Conservation (phyloP, 2,888 invertebrate genomes). For the Tholera decimalis region DNA sequence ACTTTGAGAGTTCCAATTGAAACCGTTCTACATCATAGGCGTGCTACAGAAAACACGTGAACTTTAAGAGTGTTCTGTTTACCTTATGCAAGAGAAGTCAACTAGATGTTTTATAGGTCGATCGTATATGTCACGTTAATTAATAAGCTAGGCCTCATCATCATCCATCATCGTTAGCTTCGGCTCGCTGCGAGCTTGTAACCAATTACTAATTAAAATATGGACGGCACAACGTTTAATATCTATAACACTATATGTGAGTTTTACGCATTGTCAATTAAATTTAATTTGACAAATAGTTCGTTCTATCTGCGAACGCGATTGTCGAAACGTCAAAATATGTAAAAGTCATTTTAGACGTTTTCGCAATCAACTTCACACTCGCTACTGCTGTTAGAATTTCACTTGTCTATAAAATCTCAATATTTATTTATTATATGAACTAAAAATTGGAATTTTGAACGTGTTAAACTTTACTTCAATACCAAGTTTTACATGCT, state of each 20-base stretch:
- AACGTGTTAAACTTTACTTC: too few species aligned
- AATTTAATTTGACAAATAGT: too few species aligned
- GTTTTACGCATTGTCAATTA: constrained; percentile 9
- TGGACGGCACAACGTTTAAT: constrained; percentile 12
- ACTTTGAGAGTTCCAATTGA: background rate
- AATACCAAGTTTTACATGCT: too few species aligned
- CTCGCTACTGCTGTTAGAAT: too few species aligned
- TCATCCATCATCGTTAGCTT: constrained; percentile 47
- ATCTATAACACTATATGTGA: background rate
- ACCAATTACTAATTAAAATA: constrained; percentile 45
- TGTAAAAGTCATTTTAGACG: too few species aligned
- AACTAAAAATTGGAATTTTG: too few species aligned
- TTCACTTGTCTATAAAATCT: too few species aligned
- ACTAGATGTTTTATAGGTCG: constrained; percentile 28
- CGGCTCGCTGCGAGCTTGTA: constrained; percentile 5
- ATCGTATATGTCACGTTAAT: constrained; percentile 43
- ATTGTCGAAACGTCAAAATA: too few species aligned
- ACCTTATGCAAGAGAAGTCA: constrained; percentile 36
- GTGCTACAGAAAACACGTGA: constrained; percentile 31
- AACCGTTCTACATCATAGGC: constrained; percentile 6
- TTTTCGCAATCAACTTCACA: too few species aligned
- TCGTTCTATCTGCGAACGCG: too few species aligned
- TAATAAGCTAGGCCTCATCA: constrained; percentile 37
- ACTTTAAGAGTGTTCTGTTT: constrained; percentile 39
- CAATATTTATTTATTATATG: too few species aligned